phyloP scores from a whole-genome alignment of 2,797 vertebrate species.

The Simalia tracyae region DNA sequence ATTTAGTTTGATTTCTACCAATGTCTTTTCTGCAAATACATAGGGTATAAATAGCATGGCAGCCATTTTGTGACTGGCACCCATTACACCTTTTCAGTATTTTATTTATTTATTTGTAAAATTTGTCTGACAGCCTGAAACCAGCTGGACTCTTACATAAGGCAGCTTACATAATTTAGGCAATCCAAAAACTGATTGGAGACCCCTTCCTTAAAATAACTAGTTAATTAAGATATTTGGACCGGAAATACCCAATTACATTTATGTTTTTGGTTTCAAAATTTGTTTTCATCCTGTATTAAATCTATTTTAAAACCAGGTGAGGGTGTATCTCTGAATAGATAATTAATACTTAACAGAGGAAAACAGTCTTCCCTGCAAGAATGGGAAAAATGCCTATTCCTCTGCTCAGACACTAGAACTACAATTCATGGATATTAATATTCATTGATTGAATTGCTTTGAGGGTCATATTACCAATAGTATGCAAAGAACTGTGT shows the following conservation, averaged over 20 bases:
- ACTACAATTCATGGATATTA: background rate
- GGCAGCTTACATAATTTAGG: background rate
- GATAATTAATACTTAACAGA: background rate
- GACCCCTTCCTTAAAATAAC: background rate
- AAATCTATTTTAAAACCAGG: background rate
- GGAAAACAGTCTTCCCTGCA: background rate
- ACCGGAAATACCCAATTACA: background rate
- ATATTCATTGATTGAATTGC: background rate
- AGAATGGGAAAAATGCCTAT: background rate
- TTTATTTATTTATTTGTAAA: background rate
- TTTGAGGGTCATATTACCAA: background rate
- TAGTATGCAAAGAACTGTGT: accelerated
- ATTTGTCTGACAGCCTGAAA: background rate
- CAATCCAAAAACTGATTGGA: background rate
- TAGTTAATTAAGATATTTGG: background rate
- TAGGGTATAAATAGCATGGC: background rate
- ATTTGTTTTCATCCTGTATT: background rate
- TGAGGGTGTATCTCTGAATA: background rate
- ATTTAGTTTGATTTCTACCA: background rate
- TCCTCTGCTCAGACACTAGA: background rate
- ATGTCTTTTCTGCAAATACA: background rate
- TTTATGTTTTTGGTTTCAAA: background rate
- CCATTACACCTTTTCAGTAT: background rate
- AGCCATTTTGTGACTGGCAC: background rate
- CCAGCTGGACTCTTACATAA: background rate